Evolutionary conservation across 2,113 vertebrate genomes (phyloP), one percentile per base, ranked within the genome.

Genomic region (Clinocottus analis): DNA sequence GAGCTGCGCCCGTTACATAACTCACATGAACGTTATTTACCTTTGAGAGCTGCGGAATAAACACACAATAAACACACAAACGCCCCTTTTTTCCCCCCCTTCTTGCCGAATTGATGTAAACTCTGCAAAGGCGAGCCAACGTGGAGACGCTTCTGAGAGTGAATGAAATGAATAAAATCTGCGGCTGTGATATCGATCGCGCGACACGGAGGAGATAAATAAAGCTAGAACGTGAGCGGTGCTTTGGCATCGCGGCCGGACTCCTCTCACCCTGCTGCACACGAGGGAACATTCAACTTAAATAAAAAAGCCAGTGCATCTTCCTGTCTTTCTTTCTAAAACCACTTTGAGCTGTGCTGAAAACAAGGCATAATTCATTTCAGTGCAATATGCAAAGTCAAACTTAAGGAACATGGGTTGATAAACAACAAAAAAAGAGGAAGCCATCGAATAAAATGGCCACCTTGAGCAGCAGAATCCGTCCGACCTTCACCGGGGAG

Each of bases 351-450:
- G 23, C 65, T 31, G 75, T 27, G 77, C 62, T 82, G 62, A 84
- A 89, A 89, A 77, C 76, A 90, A 90, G 85, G 88, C 88, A 82
- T 43, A 79, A 51, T 77, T 65, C 3, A 78, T 86, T 45, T 87
- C 72, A 80, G 89, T 88, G 89, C 89, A 90, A 88, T 37, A 81
- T 72, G 80, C 87, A 85, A 81, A 84, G 75, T 77, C 64, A 53
- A 88, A 92, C 43, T 90, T 88, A 90, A 89, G 87, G 87, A 88
- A 68, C 82, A 79, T 58, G 76, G 79, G 85, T 75, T 45, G 21
- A 84, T 49, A 71, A 84, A 43, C 67, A 73, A 76, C 53, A n/a
- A 72, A n/a, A 67, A 21, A 47, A n/a, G 65, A 82, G 37, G 80
- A 39, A 79, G 81, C 82, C 74, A 72, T 51, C 63, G 65, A 25